These are phyloP conservation scores for Ephialtes manifestator DNA, from an alignment of 2,888 invertebrate species.

Conservation along the genomic window DNA sequence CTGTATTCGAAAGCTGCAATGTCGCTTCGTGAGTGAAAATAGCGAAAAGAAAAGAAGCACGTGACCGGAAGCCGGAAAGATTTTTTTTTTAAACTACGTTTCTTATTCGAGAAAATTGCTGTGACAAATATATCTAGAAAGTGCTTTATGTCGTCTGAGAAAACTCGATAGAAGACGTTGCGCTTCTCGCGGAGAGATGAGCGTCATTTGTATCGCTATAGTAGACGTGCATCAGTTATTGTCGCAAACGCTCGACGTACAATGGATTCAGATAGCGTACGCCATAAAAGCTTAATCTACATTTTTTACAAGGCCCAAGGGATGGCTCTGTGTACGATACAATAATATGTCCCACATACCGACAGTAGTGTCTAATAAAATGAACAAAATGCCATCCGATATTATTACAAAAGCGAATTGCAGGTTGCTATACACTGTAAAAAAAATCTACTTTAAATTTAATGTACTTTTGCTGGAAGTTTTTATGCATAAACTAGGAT, in stretches of 20 bases:
- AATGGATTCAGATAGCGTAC: conserved; percentile 2
- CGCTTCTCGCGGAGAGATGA: neutral
- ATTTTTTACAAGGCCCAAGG: conserved; percentile 22
- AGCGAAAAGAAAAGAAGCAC: neutral
- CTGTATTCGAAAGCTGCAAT: neutral
- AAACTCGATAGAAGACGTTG: conserved; percentile 18
- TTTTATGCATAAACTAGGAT: no score
- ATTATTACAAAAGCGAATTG: no score
- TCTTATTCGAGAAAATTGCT: conserved; percentile 13
- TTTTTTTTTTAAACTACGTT: neutral
- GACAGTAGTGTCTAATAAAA: neutral
- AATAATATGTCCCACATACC: neutral
- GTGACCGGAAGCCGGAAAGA: conserved; percentile 1
- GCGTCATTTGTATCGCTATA: neutral
- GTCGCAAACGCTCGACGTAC: neutral
- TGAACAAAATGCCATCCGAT: neutral
- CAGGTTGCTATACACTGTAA: no score
- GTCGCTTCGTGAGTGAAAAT: neutral
- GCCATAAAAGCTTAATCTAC: conserved; percentile 45
- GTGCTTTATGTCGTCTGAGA: conserved; percentile 4
- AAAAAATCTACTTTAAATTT: no score
- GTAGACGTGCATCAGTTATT: neutral
- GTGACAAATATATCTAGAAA: conserved; percentile 25
- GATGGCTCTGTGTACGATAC: neutral
- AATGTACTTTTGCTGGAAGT: no score